Conservation (phyloP, 2,888 invertebrate genomes). For the Tipula vernalis region DNA sequence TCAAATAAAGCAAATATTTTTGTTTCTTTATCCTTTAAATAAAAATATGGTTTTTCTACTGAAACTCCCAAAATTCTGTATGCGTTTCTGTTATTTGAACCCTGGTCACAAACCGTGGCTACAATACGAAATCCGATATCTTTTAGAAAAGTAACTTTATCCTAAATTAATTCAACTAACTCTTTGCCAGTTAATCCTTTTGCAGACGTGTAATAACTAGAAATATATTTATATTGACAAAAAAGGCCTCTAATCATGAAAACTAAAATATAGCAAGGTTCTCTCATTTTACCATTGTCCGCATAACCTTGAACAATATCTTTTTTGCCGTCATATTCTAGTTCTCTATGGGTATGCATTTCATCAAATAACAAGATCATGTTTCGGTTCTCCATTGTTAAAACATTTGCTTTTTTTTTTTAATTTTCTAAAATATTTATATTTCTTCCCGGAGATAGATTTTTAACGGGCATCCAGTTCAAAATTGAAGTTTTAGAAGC, state of each 20-base stretch:
- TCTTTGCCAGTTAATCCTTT: slow-evolving; percentile 12
- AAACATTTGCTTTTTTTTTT: neutral
- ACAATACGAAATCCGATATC: slow-evolving; percentile 10
- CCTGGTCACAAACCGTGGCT: slow-evolving; percentile 14
- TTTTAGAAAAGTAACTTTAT: slow-evolving; percentile 12
- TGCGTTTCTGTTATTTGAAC: too few relatives aligned
- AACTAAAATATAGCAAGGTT: slow-evolving; percentile 12
- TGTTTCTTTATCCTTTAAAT: too few relatives aligned
- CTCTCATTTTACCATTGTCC: slow-evolving; percentile 11
- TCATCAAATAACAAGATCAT: too few relatives aligned
- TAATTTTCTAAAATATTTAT: neutral
- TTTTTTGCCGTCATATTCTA: slow-evolving; percentile 13
- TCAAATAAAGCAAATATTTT: too few relatives aligned
- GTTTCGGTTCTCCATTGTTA: neutral
- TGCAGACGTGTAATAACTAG: neutral
- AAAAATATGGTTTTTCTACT: too few relatives aligned
- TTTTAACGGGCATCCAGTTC: neutral
- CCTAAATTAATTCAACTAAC: slow-evolving; percentile 11
- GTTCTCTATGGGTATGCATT: slow-evolving; percentile 12
- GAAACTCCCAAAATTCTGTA: too few relatives aligned
- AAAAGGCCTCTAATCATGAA: neutral
- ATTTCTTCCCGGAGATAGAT: neutral
- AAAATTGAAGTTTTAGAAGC: neutral
- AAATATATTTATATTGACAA: neutral
- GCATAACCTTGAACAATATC: slow-evolving; percentile 14